Evolutionary conservation across 2,888 invertebrate genomes (phyloP).

Genomic region (Caenorhabditis imperialis): DNA sequence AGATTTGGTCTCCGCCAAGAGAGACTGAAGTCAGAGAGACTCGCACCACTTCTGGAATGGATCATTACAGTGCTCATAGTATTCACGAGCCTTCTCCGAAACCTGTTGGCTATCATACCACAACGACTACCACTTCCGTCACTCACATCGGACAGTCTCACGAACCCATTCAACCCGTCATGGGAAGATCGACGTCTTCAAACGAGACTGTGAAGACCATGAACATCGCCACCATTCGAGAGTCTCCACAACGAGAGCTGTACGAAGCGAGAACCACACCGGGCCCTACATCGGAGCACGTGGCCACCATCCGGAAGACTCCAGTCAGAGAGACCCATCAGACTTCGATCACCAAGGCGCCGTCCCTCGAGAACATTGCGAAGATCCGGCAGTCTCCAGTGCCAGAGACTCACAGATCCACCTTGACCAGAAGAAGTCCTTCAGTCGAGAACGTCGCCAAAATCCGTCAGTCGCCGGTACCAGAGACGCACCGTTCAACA

Average conservation of each 20-base stretch:
- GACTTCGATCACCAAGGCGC: slow-evolving; percentile 48
- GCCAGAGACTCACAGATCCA: slow-evolving; percentile 55
- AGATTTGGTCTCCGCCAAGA: slow-evolving; percentile 50
- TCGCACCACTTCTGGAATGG: slow-evolving; percentile 38
- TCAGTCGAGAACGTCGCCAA: slow-evolving; percentile 61
- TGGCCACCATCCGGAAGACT: slow-evolving; percentile 59
- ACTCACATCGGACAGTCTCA: slow-evolving; percentile 56
- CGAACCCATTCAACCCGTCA: slow-evolving; percentile 54
- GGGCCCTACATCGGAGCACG: slow-evolving; percentile 55
- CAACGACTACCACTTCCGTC: slow-evolving; percentile 33
- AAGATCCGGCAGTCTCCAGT: slow-evolving; percentile 59
- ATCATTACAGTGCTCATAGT: slow-evolving; percentile 54
- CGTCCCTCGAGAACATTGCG: slow-evolving; percentile 57
- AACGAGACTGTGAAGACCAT: slow-evolving; percentile 54
- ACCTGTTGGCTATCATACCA: slow-evolving; percentile 39
- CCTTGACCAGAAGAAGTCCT: slow-evolving; percentile 55
- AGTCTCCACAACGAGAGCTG: slow-evolving; percentile 59
- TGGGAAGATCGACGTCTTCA: slow-evolving; percentile 52
- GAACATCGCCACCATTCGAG: slow-evolving; percentile 60
- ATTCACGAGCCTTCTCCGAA: slow-evolving; percentile 58
- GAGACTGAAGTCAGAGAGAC: slow-evolving; percentile 50
- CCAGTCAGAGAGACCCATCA: slow-evolving; percentile 57
- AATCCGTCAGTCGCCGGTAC: slow-evolving; percentile 29
- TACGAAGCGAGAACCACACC: slow-evolving; percentile 54
- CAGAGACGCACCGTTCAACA: slow-evolving; percentile 51